Base-by-base conservation (phyloP, 2,797 vertebrate genomes). In the Pseudotriccus pelzelni region DNA sequence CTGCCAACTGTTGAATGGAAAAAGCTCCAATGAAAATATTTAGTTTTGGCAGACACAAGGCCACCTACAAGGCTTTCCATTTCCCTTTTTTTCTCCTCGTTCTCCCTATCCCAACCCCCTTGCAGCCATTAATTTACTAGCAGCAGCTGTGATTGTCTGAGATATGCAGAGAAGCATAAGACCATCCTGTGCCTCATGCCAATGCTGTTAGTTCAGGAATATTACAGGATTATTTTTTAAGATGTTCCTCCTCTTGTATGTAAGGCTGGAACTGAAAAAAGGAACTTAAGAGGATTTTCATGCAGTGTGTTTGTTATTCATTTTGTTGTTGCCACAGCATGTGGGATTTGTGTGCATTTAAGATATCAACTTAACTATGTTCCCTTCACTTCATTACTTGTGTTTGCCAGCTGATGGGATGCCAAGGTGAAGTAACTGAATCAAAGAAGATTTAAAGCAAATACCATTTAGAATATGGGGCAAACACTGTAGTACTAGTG, bases 321-420 rank as follows among this genome's bases (percentile, higher is more conserved):
- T 94, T 94, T 96, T 93, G 83, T 96, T 96, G 82, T 93, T 95
- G 79, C 94, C 77, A 64, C 89, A 95, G 90, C 87, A 89, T 84
- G 95, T 78, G 91, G 96, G 96, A 97, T 97, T 97, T 95, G 91
- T 87, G 94, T 67, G 79, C 93, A 77, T 96, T 97, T 97, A 95
- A 95, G 95, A 93, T 97, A 95, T 36, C 95, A 94, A 93, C 84
- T 87, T 73, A 59, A 82, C 89, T 87, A 62, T 34, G 77, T 68
- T 73, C 55, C 89, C 94, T 92, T 96, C 94, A 82, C 63, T 96
- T 96, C 94, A 90, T 84, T 87, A 72, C 80, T 77, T 74, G 60
- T 74, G 80, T 92, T 92, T 91, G 84, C 94, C 80, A 84, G 93
- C 77, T 97, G 95, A 93, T 47, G 14, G 66, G 79, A 94, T 93